phyloP scores from a whole-genome alignment of 2,888 invertebrate genomes.

The Sinopyrophorus schimmeli region DNA sequence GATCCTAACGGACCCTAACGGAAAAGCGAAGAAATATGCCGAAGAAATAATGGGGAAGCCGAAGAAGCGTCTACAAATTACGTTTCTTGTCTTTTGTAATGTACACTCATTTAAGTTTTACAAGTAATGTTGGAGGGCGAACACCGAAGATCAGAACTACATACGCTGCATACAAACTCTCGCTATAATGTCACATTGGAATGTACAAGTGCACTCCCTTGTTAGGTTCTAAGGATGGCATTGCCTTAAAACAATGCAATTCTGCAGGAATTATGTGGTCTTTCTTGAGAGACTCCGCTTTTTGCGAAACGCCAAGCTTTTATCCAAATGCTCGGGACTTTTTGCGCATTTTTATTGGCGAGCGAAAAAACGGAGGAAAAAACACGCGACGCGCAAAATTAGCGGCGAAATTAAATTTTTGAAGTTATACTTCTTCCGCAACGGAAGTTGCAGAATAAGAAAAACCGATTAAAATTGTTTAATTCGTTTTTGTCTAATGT shows the following conservation, averaged over 20 bases:
- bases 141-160: slow-evolving; percentile 23
- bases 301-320: slow-evolving; percentile 31
- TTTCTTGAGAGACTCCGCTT: slow-evolving; percentile 32
- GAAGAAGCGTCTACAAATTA: slow-evolving; percentile 14
- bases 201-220: slow-evolving; percentile 39
- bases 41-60: too few species aligned
- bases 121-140: slow-evolving; percentile 27
- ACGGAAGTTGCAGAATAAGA: too few species aligned
- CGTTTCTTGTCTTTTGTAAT: slow-evolving; percentile 17
- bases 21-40: too few species aligned
- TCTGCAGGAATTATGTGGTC: slow-evolving; percentile 39
- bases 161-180: slow-evolving; percentile 32
- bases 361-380: too few species aligned
- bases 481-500: too few species aligned
- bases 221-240: slow-evolving; percentile 40
- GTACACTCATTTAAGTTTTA: slow-evolving; percentile 28
- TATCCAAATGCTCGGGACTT: slow-evolving; percentile 32
- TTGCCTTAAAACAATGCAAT: slow-evolving; percentile 40
- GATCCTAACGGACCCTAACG: too few species aligned
- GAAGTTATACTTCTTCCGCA: too few species aligned
- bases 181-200: slow-evolving; percentile 31
- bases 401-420: too few species aligned
- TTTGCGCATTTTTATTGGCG: too few species aligned
- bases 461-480: too few species aligned
- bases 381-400: too few species aligned